Percentiles rank a stretch among this genome's conserved stretches.
phyloP scores from a whole-genome alignment of 2,113 vertebrate genomes.

The Pollachius pollachius region DNA sequence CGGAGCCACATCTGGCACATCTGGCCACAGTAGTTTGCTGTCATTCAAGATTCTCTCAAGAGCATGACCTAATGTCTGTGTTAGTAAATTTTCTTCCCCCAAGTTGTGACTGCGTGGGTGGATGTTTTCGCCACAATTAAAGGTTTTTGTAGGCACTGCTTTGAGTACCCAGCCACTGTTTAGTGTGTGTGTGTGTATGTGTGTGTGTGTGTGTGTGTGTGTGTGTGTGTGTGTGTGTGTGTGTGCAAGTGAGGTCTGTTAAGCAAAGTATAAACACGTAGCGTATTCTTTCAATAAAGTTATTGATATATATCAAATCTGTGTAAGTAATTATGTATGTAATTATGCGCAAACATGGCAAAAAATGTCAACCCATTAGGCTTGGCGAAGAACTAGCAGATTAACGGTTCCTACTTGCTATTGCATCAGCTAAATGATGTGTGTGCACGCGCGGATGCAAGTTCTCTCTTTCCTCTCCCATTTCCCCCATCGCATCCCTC shows the following conservation, averaged over 20 bases:
- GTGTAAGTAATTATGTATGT: too few species aligned
- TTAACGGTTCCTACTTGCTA: background rate
- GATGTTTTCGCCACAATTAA: slow-evolving; percentile 21
- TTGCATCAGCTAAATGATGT: slow-evolving; percentile 14
- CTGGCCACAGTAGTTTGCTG: slow-evolving; percentile 51
- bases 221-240: slow-evolving; percentile 17
- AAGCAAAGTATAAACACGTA: too few species aligned
- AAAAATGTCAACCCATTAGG: background rate
- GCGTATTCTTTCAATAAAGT: too few species aligned
- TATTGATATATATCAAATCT: too few species aligned
- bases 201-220: slow-evolving; percentile 16
- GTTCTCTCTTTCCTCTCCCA: background rate
- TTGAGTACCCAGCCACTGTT: slow-evolving; percentile 20
- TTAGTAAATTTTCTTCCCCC: too few species aligned
- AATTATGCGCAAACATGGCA: too few species aligned
- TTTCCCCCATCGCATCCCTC: background rate
- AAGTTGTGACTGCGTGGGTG: background rate
- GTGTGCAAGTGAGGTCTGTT: background rate
- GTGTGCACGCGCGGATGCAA: slow-evolving; percentile 3
- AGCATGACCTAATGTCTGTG: background rate
- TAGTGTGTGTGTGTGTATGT: slow-evolving; percentile 16
- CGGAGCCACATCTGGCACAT: slow-evolving; percentile 51
- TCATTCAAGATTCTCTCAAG: slow-evolving; percentile 26
- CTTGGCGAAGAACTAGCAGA: background rate
- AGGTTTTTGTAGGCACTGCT: slow-evolving; percentile 20